A percentile compares a stretch with the other conserved stretches of the same genome.
Conservation (phyloP, 2,797 vertebrate genomes). For the Xenops minutus region DNA sequence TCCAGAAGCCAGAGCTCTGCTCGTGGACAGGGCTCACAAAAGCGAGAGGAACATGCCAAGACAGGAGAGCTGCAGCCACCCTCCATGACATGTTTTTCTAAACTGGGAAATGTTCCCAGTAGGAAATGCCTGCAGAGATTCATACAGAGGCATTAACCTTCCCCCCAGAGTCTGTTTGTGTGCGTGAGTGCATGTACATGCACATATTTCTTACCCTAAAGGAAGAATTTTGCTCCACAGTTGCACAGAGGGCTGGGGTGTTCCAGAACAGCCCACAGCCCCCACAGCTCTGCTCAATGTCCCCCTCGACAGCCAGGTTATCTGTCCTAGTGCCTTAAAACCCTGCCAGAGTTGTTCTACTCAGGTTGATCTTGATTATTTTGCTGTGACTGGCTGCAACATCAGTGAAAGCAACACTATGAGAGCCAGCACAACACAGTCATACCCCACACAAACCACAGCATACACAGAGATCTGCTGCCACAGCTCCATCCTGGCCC, state of each 20-base stretch:
- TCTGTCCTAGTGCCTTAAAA: neutral
- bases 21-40: neutral
- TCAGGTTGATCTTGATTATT: neutral
- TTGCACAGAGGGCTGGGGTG: neutral
- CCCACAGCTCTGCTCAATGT: neutral
- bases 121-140: constrained; percentile 31
- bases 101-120: neutral
- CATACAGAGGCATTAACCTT: neutral
- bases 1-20: neutral
- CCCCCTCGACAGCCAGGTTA: neutral
- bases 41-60: neutral
- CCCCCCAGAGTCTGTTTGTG: neutral
- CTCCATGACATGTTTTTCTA: neutral
- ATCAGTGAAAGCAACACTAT: neutral
- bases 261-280: neutral
- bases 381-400: neutral
- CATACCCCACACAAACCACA: neutral
- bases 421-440: neutral
- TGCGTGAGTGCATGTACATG: neutral
- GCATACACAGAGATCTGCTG: neutral
- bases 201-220: neutral
- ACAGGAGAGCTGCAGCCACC: neutral
- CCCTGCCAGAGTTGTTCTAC: neutral
- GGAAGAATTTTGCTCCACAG: neutral
- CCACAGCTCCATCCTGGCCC: no score